Percentiles rank a stretch among this genome's conserved stretches.
These are phyloP conservation scores for Pseudotriccus pelzelni DNA, from an alignment of 2,797 vertebrate genomes.

Conservation along the genomic window DNA sequence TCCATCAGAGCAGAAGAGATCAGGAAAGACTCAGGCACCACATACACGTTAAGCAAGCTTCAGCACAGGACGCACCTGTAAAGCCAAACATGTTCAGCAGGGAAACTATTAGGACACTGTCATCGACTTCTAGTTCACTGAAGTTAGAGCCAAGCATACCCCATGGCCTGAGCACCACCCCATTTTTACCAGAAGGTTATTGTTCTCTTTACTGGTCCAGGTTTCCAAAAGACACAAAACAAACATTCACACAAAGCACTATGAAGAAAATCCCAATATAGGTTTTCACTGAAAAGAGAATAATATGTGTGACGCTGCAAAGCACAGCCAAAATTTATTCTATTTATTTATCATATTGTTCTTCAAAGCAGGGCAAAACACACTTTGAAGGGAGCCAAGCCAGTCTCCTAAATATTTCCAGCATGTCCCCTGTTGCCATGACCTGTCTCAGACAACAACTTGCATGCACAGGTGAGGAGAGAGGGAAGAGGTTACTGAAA, in stretches of 20 bases:
- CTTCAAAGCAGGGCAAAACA: not conserved
- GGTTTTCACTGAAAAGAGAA: not conserved
- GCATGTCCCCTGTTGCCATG: not conserved
- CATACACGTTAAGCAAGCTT: not conserved
- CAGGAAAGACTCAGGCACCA: not conserved
- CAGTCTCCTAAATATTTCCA: not conserved
- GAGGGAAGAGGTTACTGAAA: not conserved
- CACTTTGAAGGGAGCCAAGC: not conserved
- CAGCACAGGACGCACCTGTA: not conserved
- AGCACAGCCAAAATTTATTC: not conserved
- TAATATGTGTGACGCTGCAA: not conserved
- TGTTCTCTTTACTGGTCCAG: not conserved
- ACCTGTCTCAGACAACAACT: not conserved
- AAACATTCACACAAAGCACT: fast-evolving
- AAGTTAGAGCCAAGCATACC: not conserved
- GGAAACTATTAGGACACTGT: not conserved
- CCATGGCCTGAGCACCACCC: not conserved
- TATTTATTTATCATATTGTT: not conserved
- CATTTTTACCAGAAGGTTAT: not conserved
- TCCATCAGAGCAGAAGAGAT: fast-evolving
- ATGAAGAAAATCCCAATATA: not conserved
- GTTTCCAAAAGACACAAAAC: not conserved
- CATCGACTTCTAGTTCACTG: not conserved
- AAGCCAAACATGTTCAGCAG: not conserved
- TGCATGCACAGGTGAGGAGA: not conserved